Base-by-base conservation (phyloP, 2,113 vertebrate species). In the Megaceryle maxima region DNA sequence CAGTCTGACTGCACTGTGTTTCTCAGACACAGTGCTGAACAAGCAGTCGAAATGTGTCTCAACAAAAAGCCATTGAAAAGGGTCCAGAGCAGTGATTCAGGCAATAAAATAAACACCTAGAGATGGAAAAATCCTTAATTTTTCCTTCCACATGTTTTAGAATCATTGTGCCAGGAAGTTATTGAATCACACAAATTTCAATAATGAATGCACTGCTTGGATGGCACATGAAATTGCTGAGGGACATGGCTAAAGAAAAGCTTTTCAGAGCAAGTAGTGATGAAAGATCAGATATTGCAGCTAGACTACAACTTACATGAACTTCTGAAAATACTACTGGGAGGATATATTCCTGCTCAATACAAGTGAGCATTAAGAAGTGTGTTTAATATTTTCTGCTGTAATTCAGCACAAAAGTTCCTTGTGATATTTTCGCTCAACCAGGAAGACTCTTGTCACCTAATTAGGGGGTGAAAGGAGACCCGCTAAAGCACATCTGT, bases 111-210 rank as follows among this genome's bases (percentile, higher is more conserved):
- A 74, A 94, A 89, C 73, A 97, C 44, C 53, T 79, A n/a, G 66
- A 75, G 13, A 74, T 22, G 55, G 90, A 90, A 93, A 91, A 94
- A 62, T 66, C n/a, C 46, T 68, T 51, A 1, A 0, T 53, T 73
- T 90, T 94, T 53, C 78, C 79, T 94, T 35, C 85, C 63, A 79
- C 75, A 19, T 63, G 13, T 92, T 88, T 95, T 83, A 41, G 62
- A 93, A 80, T 80, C 46, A 29, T 13, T 50, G 21, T 90, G 92
- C 83, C 92, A 92, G 94, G 79, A 86, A 96, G 92, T 83, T 77
- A 80, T 74, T 94, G 86, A 92, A 90, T 87, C 88, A 88, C 59
- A 48, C 59, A 83, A 41, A 74, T 73, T 87, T 83, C 72, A 77
- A 9, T 88, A 69, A 59, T 24, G 19, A 90, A 53, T 59, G 29